Base-by-base conservation (phyloP, 2,888 invertebrate species). In the Noctua pronuba region DNA sequence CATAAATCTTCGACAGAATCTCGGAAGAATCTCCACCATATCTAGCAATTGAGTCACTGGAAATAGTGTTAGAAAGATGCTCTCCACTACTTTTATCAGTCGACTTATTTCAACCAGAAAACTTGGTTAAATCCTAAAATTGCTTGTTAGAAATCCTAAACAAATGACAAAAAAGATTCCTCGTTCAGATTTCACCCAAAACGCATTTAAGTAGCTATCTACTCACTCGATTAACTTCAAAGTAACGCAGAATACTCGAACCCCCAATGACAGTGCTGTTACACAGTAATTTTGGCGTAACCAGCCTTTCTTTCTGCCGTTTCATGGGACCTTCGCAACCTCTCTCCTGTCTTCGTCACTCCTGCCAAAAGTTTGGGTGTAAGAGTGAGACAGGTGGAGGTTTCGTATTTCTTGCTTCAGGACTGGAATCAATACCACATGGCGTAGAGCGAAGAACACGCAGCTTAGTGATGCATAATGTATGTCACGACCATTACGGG, bases 401-500 rank as follows among this genome's bases (percentile, higher is more conserved):
- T 72, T 58, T 73, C 75, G 70, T 74, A 62, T 73, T 76, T 75
- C 66, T 77, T 71, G 68, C 69, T 78, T 75, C 74, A 84, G 77
- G 73, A 79, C 64, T 82, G 68, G 80, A 88, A 88, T 88, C 89
- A 81, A 88, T 88, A 89, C 81, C 73, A 83, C 83, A 88, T 85
- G 82, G 73, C 73, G 66, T 87, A 64, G 75, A 81, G 64, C 72
- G 77, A 79, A 83, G 83, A 85, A 83, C 88, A 83, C 83, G 77
- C 83, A 83, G 73, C 81, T 84, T 86, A 87, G 77, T 68, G 80
- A 88, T 89, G 89, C 89, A 88, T 88, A 86, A 89, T 88, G 85
- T 82, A 88, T 89, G 76, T 77, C 81, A 75, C 83, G 73, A 75
- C 75, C 73, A 84, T 89, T 86, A 83, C 82, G 73, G 74, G 49